These are phyloP conservation scores for Menura novaehollandiae DNA, from an alignment of 2,113 vertebrate genomes.

Conservation along the genomic window DNA sequence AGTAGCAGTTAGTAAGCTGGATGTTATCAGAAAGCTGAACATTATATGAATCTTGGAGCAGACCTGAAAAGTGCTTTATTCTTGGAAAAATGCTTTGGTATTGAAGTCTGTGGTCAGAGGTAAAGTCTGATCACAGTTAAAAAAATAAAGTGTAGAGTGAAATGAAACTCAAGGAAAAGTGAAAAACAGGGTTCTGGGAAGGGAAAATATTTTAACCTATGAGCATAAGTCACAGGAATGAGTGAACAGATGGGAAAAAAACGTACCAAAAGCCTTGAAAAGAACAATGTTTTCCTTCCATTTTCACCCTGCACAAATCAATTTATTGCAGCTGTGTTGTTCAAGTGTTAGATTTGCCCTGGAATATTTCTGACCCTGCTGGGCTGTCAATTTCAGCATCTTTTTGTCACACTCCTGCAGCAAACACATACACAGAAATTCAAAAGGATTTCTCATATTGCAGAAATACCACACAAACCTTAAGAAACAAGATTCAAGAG, in stretches of 20 bases:
- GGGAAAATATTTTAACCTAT: neutral
- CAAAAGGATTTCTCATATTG: neutral
- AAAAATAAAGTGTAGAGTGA: neutral
- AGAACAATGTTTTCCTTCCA: neutral
- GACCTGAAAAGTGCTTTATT: neutral
- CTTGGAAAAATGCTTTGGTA: neutral
- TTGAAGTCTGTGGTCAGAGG: neutral
- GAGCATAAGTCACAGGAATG: neutral
- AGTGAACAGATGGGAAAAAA: neutral
- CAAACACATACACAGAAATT: neutral
- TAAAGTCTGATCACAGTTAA: neutral
- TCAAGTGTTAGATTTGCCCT: constrained; percentile 1
- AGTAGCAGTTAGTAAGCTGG: neutral
- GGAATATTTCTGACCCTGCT: neutral
- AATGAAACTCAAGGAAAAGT: neutral
- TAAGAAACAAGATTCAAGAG: neutral
- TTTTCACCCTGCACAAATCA: neutral
- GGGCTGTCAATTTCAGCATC: neutral
- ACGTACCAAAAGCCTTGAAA: neutral
- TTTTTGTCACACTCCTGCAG: neutral
- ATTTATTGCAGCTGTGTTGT: neutral
- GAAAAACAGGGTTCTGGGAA: neutral
- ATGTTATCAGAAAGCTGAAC: neutral
- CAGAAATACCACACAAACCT: neutral
- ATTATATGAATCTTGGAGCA: neutral